Base-by-base conservation (phyloP, 2,888 invertebrate genomes). In the Gymnoscelis rufifasciata region DNA sequence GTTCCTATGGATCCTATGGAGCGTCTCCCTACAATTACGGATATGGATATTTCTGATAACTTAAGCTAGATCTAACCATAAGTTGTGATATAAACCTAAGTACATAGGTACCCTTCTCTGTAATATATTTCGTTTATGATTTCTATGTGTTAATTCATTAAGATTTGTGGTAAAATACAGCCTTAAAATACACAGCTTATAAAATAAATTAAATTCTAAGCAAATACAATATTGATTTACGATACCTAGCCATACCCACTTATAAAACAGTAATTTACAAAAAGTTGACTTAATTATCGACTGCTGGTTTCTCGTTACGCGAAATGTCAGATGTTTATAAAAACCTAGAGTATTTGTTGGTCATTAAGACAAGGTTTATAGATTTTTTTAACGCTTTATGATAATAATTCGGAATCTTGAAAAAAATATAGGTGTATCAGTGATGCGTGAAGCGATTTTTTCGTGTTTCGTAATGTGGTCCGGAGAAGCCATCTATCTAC, bases 1-100 rank as follows among this genome's bases (percentile, higher is more conserved):
- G 71, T 10, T 63, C 71, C 5, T 84, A 83, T 43, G 76, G 78
- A 1, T 51, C 66, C 0, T 83, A 82, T 49, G 70, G 69, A 36
- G 67, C 69, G 1, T 76, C 78, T 0, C 77, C 83, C 0, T 84
- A 83, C 54, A 77, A 54, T 55, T 77, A 79, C 31, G 78, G 78
- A 45, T 84, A 82, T 40, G 78, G 82, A 47, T 83, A 78, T 39
- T 83, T 78, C 44, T 83, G 51, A 74, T 29, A 19, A 19, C 19
- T 3, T 19, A 19, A 3, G 19, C 19, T 19, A 19, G 5, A 3
- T 19, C 19, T 19, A 3, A 2, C 5, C 19, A 5, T 19, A 19
- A 19, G 19, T 19, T 19, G 3, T 19, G 2, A 19, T 3, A 19
- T 3, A 3, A 2, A 5, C 5, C 19, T 19, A 19, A 3, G 19